Evolutionary conservation across 2,797 vertebrate species (phyloP).

Genomic region (Falco berigora): DNA sequence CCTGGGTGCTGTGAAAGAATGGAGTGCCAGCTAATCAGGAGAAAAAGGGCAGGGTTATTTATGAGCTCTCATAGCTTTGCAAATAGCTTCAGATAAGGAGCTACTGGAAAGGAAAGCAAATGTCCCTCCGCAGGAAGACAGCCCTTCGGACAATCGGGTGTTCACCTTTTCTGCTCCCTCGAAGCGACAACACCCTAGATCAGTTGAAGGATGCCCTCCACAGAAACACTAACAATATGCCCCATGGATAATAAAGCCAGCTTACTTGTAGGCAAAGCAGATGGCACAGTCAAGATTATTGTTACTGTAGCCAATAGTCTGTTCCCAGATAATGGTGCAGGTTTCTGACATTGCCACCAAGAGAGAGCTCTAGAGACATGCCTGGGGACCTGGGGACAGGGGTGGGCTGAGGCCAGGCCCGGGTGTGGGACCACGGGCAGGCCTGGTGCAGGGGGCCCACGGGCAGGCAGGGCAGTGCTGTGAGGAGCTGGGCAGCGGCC

Average conservation of each 20-base stretch:
- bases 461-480: background rate
- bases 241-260: background rate
- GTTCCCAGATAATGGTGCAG: background rate
- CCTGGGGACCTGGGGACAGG: too few species aligned
- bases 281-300: fast-evolving
- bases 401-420: background rate
- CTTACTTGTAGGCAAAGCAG: background rate
- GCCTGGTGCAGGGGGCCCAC: fast-evolving
- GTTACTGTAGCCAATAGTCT: background rate
- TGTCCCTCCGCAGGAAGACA: background rate
- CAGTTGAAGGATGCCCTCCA: background rate
- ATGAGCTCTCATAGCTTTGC: background rate
- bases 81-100: background rate
- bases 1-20: background rate
- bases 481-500: background rate
- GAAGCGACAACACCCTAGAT: fast-evolving
- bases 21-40: background rate
- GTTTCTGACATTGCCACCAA: background rate
- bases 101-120: background rate
- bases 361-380: background rate
- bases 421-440: too few species aligned
- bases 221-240: background rate
- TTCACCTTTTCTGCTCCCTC: background rate
- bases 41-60: background rate
- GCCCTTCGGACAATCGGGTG: background rate